A percentile compares a stretch with the other conserved stretches of the same genome.
These are phyloP conservation scores for Galeruca laticollis DNA, from an alignment of 2,888 invertebrate genomes.

Conservation along the genomic window DNA sequence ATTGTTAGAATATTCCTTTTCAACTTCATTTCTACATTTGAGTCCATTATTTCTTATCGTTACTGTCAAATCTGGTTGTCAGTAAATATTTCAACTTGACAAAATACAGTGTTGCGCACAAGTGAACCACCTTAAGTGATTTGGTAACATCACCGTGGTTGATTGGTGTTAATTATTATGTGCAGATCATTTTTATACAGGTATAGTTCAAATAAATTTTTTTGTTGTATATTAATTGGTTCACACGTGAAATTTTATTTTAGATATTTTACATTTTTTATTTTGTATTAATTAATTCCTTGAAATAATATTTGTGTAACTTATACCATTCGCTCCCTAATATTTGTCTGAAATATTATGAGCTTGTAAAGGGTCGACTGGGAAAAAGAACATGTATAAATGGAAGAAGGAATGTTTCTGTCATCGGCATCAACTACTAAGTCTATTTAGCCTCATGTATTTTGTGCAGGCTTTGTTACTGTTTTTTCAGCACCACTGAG, in stretches of 20 bases:
- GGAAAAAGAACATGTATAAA: too few relatives aligned
- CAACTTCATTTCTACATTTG: not conserved
- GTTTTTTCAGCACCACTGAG: too few relatives aligned
- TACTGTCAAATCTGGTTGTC: not conserved
- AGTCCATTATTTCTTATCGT: not conserved
- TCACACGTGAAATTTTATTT: not conserved
- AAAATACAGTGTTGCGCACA: not conserved
- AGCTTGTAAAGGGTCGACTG: too few relatives aligned
- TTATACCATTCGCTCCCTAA: too few relatives aligned
- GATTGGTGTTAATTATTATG: not conserved
- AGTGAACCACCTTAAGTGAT: not conserved
- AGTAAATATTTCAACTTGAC: not conserved
- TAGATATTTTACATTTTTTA: not conserved
- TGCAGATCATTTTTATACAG: not conserved
- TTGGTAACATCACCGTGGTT: not conserved
- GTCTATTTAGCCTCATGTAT: too few relatives aligned
- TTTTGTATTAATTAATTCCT: not conserved
- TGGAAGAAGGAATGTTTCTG: too few relatives aligned
- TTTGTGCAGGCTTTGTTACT: too few relatives aligned
- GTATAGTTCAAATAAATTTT: not conserved
- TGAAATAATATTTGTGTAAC: too few relatives aligned
- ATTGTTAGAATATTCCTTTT: slow-evolving; percentile 9
- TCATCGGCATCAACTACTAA: too few relatives aligned
- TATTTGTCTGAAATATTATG: too few relatives aligned
- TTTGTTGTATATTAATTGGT: not conserved